Evolutionary conservation across 2,113 vertebrate genomes (phyloP), one percentile per base, ranked within the genome.

Genomic region (Xiphorhynchus elegans): DNA sequence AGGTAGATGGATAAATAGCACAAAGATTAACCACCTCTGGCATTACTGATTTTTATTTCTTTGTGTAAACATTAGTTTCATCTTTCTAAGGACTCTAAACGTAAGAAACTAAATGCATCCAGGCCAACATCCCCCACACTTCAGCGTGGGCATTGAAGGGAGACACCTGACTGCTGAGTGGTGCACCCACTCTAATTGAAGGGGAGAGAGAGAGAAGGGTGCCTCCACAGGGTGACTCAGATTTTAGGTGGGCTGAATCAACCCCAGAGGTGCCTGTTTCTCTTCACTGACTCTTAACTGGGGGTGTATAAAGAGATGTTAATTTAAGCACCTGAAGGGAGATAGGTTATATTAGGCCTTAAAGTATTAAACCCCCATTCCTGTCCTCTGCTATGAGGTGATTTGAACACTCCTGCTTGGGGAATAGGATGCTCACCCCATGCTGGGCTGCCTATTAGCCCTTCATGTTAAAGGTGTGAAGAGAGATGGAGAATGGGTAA

Each of bases 221-320:
- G 50, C 82, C 90, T 90, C 70, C 70, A 66, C 50, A 80, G 29
- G 14, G 11, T 95, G 93, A 96, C 76, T 95, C 92, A 87, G 89
- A 75, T 39, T 67, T 92, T 60, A 29, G 73, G 84, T 89, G 63
- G 59, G 46, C 58, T 92, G 76, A 84, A 56, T 78, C 73, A 78
- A 78, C 9, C 68, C n/a, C 5, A 12, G 47, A 93, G 73, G 52
- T 81, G 39, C 33, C 47, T 87, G 29, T 44, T 89, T n/a, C 33
- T 75, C 44, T 87, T 39, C 40, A 68, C 52, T 76, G 58, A 62
- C 40, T 97, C 29, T 70, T 80, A 86, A n/a, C 39, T 5, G 23
- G 39, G 18, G 50, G 52, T 2, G 31, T 81, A 67, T 50, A 44
- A 70, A 70, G 29, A 74, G 29, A 16, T 7, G 1, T 87, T 62